Evolutionary conservation across 2,113 vertebrate genomes (phyloP).

Genomic region (Dicentrarchus labrax): DNA sequence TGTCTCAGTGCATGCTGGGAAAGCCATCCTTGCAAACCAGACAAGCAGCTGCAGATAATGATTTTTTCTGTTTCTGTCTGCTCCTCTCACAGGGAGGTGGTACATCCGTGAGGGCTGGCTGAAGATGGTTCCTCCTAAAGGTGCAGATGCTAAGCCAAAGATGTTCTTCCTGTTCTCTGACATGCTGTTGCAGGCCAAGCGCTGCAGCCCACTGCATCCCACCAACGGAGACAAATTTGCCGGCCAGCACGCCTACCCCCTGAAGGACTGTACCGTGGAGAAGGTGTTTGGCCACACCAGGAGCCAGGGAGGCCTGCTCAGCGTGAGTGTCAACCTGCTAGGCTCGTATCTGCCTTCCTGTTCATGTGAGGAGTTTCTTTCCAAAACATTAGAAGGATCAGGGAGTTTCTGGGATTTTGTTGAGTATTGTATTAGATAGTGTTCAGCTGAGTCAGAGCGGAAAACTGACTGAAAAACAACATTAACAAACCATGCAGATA

Average conservation of each 20-base stretch:
- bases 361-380: not conserved
- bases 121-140: slow-evolving; percentile 81
- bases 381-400: not conserved
- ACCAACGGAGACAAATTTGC: slow-evolving; percentile 82
- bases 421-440: not conserved
- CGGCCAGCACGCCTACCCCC: slow-evolving; percentile 80
- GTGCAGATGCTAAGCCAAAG: slow-evolving; percentile 85
- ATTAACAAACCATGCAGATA: not conserved
- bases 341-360: not conserved
- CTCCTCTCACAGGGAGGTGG: slow-evolving; percentile 73
- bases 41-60: not conserved
- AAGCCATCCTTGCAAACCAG: not conserved
- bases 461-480: not conserved
- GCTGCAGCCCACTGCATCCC: slow-evolving; percentile 84
- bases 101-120: slow-evolving; percentile 86
- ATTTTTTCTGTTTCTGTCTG: not conserved
- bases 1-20: not conserved
- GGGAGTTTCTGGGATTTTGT: not conserved
- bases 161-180: slow-evolving; percentile 95
- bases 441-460: not conserved
- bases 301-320: slow-evolving; percentile 85
- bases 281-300: slow-evolving; percentile 87
- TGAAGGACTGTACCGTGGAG: slow-evolving; percentile 88
- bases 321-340: slow-evolving; percentile 58
- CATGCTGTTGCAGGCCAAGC: slow-evolving; percentile 88